Conservation (phyloP, 2,797 vertebrate genomes). For the Eulemur rubriventer region DNA sequence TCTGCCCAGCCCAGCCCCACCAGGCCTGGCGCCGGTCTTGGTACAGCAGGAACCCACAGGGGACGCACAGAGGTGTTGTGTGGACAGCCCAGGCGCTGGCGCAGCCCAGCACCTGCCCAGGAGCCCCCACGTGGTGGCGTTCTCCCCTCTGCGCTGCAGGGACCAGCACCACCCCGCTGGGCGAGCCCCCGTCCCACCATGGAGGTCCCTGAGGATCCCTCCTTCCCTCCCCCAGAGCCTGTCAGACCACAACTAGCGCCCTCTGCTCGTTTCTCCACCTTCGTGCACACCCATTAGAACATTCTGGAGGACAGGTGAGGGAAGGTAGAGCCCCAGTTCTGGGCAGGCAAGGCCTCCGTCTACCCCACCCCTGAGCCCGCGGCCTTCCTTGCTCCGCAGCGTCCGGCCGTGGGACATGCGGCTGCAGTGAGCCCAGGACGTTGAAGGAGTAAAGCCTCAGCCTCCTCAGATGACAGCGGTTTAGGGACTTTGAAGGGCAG, state of each 20-base stretch:
- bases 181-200: neutral
- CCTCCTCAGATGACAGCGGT: neutral
- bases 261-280: neutral
- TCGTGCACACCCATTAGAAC: neutral
- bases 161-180: neutral
- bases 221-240: neutral
- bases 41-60: neutral
- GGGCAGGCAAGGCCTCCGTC: neutral
- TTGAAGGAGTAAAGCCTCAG: neutral
- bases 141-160: neutral
- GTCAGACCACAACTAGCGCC: neutral
- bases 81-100: neutral
- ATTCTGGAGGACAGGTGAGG: neutral
- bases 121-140: rapidly evolving
- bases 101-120: neutral
- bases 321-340: neutral
- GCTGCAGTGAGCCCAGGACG: rapidly evolving
- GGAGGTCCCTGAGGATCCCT: neutral
- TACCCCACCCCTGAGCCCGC: neutral
- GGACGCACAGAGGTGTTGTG: neutral
- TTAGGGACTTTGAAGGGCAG: neutral
- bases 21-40: neutral
- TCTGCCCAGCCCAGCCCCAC: neutral
- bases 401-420: too few species aligned
- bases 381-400: too few species aligned